phyloP scores from a whole-genome alignment of 2,888 invertebrate genomes.

The Ophonus ardosiacus region DNA sequence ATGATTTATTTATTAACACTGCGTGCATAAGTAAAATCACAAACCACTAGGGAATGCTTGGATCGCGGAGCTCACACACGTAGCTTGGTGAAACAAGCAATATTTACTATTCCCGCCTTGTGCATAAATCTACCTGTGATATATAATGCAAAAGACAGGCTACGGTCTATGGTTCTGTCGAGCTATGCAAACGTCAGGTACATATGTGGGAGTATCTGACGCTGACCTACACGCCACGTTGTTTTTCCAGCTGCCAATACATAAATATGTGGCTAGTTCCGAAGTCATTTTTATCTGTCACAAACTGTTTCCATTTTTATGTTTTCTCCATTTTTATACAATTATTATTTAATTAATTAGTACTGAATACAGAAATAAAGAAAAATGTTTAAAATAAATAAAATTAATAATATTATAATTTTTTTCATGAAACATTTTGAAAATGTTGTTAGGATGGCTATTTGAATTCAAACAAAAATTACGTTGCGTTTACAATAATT shows the following conservation, averaged over 20 bases:
- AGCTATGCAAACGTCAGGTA: conserved; percentile 34
- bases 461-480: too few species aligned
- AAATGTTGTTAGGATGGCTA: too few species aligned
- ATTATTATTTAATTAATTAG: not conserved
- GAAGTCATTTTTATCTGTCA: conserved; percentile 40
- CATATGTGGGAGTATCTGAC: not conserved
- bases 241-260: not conserved
- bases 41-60: not conserved
- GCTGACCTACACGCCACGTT: conserved; percentile 13
- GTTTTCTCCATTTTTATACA: not conserved
- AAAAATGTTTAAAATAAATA: too few species aligned
- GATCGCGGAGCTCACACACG: too few species aligned
- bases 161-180: not conserved
- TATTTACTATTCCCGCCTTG: conserved; percentile 1
- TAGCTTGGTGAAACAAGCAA: not conserved
- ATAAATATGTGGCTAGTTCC: conserved; percentile 15
- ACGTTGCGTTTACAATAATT: too few species aligned
- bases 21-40: conserved; percentile 7
- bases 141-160: conserved; percentile 27
- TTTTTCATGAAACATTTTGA: too few species aligned
- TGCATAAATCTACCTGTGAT: conserved; percentile 6
- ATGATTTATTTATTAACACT: not conserved
- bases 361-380: too few species aligned
- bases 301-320: conserved; percentile 42
- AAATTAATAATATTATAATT: too few species aligned